Conservation (phyloP, 2,113 vertebrate species). For the Grammomys dolichurus region DNA sequence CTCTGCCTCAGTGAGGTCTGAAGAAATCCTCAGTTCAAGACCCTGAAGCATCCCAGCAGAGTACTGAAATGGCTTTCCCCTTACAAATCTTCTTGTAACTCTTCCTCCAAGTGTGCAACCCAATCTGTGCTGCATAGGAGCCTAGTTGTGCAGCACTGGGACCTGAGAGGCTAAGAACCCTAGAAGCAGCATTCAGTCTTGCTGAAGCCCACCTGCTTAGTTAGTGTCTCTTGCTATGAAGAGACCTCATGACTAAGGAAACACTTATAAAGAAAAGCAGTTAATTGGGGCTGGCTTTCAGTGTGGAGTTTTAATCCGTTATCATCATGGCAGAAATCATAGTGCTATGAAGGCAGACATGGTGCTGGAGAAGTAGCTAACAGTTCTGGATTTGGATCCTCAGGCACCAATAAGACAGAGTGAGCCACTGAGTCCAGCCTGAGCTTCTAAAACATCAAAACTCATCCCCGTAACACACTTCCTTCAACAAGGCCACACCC, state of each 20-base stretch:
- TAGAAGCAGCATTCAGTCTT: neutral
- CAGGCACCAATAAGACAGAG: neutral
- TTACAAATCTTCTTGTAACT: neutral
- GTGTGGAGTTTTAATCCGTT: neutral
- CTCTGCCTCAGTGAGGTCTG: neutral
- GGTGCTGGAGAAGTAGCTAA: neutral
- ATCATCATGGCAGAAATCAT: neutral
- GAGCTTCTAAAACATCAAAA: neutral
- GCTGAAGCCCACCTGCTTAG: neutral
- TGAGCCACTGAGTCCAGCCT: neutral
- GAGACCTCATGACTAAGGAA: neutral
- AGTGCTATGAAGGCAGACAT: neutral
- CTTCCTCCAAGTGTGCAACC: neutral
- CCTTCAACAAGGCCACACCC: neutral
- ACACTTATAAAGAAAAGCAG: neutral
- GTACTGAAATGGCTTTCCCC: neutral
- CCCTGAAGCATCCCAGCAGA: neutral
- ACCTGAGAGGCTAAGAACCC: neutral
- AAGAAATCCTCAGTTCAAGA: neutral
- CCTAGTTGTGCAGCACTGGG: no score
- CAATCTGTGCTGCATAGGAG: neutral
- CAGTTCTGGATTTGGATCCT: neutral
- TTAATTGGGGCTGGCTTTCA: neutral
- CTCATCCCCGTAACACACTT: neutral
- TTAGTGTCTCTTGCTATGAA: neutral